Conservation (phyloP, 2,888 invertebrate species). For the Campoletis raptor region DNA sequence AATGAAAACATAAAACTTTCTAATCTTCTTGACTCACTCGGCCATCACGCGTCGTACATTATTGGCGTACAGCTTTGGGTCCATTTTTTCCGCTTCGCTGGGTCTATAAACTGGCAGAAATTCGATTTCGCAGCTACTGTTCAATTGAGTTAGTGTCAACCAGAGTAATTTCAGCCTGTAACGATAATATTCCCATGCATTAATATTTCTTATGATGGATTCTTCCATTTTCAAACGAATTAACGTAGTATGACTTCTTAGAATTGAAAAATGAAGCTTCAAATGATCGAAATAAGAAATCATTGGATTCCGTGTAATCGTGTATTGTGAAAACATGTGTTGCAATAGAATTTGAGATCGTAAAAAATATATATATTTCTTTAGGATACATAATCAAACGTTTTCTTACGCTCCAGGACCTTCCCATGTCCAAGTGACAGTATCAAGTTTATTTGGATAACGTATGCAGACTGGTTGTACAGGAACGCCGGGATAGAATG, state of each 20-base stretch:
- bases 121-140: conserved; percentile 95
- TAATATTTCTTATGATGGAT: background rate
- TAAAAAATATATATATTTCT: background rate
- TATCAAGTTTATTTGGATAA: conserved; percentile 95
- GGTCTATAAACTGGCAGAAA: conserved; percentile 97
- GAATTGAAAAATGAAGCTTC: background rate
- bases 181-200: background rate
- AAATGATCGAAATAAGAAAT: background rate
- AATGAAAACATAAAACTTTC: background rate
- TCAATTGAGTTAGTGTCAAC: conserved; percentile 95
- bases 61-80: conserved; percentile 95
- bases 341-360: background rate
- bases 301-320: background rate
- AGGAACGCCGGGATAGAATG: conserved; percentile 97
- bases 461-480: conserved; percentile 97
- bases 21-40: conserved; percentile 87
- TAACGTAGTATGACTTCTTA: background rate
- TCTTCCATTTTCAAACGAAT: background rate
- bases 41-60: conserved; percentile 97
- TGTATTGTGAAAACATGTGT: background rate
- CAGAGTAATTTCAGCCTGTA: conserved; percentile 92
- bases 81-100: conserved; percentile 92
- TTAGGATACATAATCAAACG: conserved; percentile 24
- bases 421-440: conserved; percentile 98
- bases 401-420: conserved; percentile 95